Percentiles rank a stretch among this genome's conserved stretches.
Conservation (phyloP, 2,888 invertebrate genomes). For the Brenthis daphne region DNA sequence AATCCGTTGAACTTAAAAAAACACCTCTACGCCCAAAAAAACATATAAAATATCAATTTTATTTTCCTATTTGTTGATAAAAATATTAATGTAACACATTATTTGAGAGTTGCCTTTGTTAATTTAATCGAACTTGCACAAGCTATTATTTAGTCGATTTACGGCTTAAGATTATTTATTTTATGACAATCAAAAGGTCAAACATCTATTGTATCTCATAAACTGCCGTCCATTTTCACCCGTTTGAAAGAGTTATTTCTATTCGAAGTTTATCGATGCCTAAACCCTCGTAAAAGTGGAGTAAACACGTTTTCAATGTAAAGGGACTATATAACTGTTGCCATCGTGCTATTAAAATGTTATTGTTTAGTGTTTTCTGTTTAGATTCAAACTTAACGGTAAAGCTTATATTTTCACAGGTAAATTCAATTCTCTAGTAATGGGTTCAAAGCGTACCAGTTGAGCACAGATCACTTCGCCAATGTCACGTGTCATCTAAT, state of each 20-base stretch:
- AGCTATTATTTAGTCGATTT: constrained; percentile 9
- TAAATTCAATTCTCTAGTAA: no score
- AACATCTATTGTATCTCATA: constrained; percentile 25
- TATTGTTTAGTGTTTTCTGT: constrained; percentile 24
- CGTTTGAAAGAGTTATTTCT: constrained; percentile 32
- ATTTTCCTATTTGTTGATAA: no score
- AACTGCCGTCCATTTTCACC: constrained; percentile 13
- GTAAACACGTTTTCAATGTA: constrained; percentile 38
- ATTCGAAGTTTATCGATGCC: constrained; percentile 35
- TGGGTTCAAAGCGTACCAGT: no score
- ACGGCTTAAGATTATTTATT: constrained; percentile 22
- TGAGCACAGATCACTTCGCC: no score
- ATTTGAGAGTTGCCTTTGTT: not conserved
- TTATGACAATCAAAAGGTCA: constrained; percentile 24
- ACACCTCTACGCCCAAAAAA: no score
- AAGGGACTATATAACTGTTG: constrained; percentile 23
- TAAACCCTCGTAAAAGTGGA: constrained; percentile 40
- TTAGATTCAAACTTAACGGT: no score
- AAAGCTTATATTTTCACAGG: no score
- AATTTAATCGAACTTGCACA: not conserved
- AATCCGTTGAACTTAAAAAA: no score
- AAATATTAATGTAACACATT: not conserved
- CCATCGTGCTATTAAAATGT: constrained; percentile 28
- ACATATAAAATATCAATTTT: no score
- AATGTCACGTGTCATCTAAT: no score